Base-by-base conservation (phyloP, 2,888 invertebrate species). In the Idaea dimidiata region DNA sequence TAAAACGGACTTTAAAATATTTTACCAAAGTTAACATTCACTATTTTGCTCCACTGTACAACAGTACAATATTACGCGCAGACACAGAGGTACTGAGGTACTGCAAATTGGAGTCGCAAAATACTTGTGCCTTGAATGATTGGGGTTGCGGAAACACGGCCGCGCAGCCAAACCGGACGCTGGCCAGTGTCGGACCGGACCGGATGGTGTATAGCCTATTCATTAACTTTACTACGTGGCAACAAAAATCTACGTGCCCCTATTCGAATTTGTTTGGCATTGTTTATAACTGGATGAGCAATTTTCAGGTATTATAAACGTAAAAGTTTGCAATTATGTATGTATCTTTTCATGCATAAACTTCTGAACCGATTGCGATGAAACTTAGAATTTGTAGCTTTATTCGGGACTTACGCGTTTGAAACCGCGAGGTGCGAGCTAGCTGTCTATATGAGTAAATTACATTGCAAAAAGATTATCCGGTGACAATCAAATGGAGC, bases 71-170 rank as follows among this genome's bases (percentile, higher is more conserved):
- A 5, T 24, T 24, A 24, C 24, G 1, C 3, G 1, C 3, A 43
- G 14, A 0, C 14, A 43, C 43, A 43, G 14, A 71, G 68, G 70
- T 76, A 76, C 72, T 74, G 74, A 75, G 72, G 76, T 73, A 68
- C 72, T 74, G 68, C 75, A 82, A 83, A 84, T 83, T 83, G 81
- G 75, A 79, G 76, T 77, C 72, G 65, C 75, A 78, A 78, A 79
- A 80, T 54, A 17, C 54, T 16, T 81, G 80, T 80, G 82, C 78
- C 83, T 82, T 86, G 82, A 86, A 85, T 86, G 84, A 86, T 82
- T 82, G 79, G 81, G 82, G 79, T 77, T 74, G 77, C 71, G 72
- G 73, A 81, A 80, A 83, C 82, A 80, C 69, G 71, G 77, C 68
- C 67, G 72, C 80, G 84, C 81, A 76, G 79, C 71, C 72, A 70